phyloP scores from a whole-genome alignment of 2,797 vertebrate genomes.

The Remorina albescens region DNA sequence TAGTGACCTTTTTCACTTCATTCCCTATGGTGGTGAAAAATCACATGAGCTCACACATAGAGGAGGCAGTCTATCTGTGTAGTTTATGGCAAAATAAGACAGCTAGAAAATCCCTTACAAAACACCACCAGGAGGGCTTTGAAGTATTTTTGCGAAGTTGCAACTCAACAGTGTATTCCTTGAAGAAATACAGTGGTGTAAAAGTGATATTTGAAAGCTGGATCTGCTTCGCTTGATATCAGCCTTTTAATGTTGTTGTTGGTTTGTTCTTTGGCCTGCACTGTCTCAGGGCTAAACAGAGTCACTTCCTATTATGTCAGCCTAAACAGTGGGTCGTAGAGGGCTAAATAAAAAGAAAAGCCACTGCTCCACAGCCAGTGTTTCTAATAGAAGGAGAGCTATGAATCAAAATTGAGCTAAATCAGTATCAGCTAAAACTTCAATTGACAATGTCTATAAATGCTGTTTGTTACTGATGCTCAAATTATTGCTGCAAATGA shows the following conservation, averaged over 20 bases:
- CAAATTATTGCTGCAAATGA: not conserved
- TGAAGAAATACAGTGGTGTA: slow-evolving; percentile 1
- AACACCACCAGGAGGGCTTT: slow-evolving; percentile 1
- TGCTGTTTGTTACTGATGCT: not conserved
- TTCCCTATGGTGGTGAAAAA: slow-evolving; percentile 27
- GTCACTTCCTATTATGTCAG: slow-evolving; percentile 66
- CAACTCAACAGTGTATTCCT: not conserved
- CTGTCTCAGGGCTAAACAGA: slow-evolving; percentile 40
- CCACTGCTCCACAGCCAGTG: slow-evolving; percentile 28
- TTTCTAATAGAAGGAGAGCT: slow-evolving; percentile 19
- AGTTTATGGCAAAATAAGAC: slow-evolving; percentile 1
- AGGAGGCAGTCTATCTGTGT: slow-evolving; percentile 44
- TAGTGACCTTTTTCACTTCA: slow-evolving; percentile 33
- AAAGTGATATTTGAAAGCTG: slow-evolving; percentile 17
- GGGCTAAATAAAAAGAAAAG: slow-evolving; percentile 31
- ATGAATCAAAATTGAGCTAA: not conserved
- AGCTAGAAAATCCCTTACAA: not conserved
- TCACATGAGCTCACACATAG: slow-evolving; percentile 20
- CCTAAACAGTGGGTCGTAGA: slow-evolving; percentile 37
- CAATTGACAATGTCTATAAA: not conserved
- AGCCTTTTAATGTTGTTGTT: slow-evolving; percentile 35
- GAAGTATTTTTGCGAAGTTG: not conserved
- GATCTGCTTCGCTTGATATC: slow-evolving; percentile 26
- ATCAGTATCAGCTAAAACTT: not conserved
- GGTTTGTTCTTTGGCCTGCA: slow-evolving; percentile 42